These are phyloP conservation scores for Bombus impatiens DNA, from an alignment of 1,140 invertebrate species.

Conservation along the genomic window DNA sequence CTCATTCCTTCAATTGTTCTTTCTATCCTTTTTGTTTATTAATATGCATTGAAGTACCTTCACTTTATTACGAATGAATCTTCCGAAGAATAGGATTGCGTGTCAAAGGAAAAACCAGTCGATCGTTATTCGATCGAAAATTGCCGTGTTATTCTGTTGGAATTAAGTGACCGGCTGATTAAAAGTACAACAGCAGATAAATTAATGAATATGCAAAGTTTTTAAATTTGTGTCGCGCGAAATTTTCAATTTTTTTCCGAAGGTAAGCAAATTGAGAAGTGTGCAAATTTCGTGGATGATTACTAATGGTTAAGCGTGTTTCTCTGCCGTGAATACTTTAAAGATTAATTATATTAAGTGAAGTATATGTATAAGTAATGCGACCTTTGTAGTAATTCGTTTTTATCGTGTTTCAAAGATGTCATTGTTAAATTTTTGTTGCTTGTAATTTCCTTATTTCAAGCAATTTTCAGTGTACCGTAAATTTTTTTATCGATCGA, in stretches of 20 bases:
- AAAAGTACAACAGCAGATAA: constrained; percentile 8
- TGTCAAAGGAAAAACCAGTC: constrained; percentile 3
- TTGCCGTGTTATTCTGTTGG: neutral
- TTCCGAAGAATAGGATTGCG: constrained; percentile 18
- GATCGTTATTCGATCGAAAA: constrained; percentile 13
- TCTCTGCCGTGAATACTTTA: neutral
- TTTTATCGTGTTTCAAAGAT: neutral
- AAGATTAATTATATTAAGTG: neutral
- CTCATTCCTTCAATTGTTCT: neutral
- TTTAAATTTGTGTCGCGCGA: constrained; percentile 18
- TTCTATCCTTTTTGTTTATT: constrained; percentile 21
- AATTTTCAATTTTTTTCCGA: neutral
- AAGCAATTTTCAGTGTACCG: neutral
- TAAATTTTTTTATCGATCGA: constrained; percentile 40
- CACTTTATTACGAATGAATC: constrained; percentile 34
- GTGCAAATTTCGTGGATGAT: neutral
- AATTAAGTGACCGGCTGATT: constrained; percentile 23
- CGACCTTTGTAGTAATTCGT: neutral
- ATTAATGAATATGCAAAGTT: constrained; percentile 16
- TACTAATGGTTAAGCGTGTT: constrained; percentile 3
- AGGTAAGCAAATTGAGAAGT: constrained; percentile 31
- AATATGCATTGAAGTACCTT: constrained; percentile 5
- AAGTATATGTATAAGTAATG: neutral
- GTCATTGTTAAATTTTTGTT: neutral
- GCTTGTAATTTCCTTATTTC: neutral